phyloP scores from a whole-genome alignment of 1,140 invertebrate species.

The Drosophila burlai region DNA sequence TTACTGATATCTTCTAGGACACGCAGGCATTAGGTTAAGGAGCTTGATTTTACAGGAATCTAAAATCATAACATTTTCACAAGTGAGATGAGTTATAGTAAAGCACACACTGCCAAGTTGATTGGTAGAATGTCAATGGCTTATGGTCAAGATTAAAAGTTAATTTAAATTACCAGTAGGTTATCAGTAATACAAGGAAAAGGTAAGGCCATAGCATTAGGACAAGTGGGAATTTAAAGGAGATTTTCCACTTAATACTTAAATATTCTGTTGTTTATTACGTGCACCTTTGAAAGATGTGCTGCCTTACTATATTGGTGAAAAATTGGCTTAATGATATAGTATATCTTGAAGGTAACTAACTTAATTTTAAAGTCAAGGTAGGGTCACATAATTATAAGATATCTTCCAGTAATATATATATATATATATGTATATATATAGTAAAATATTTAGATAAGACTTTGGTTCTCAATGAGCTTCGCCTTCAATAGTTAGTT shows the following conservation, averaged over 20 bases:
- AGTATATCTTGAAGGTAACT: too few species aligned
- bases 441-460: background rate
- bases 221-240: background rate
- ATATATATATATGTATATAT: too few species aligned
- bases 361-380: background rate
- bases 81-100: background rate
- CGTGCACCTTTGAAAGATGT: background rate
- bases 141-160: slow-evolving; percentile 5
- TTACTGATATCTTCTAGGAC: slow-evolving; percentile 15
- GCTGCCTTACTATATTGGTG: too few species aligned
- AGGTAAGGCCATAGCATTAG: background rate
- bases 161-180: slow-evolving; percentile 2
- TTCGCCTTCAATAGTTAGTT: background rate
- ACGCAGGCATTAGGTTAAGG: slow-evolving; percentile 17
- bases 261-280: background rate
- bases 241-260: background rate
- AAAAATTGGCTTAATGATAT: background rate
- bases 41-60: background rate
- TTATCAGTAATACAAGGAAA: background rate
- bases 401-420: background rate
- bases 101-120: background rate
- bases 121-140: slow-evolving; percentile 3
- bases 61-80: slow-evolving; percentile 8
- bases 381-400: too few species aligned
- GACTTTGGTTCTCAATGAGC: background rate